A percentile compares a stretch with the other conserved stretches of the same genome.
Conservation (phyloP, 2,888 invertebrate species). For the Eristalinus aeneus region DNA sequence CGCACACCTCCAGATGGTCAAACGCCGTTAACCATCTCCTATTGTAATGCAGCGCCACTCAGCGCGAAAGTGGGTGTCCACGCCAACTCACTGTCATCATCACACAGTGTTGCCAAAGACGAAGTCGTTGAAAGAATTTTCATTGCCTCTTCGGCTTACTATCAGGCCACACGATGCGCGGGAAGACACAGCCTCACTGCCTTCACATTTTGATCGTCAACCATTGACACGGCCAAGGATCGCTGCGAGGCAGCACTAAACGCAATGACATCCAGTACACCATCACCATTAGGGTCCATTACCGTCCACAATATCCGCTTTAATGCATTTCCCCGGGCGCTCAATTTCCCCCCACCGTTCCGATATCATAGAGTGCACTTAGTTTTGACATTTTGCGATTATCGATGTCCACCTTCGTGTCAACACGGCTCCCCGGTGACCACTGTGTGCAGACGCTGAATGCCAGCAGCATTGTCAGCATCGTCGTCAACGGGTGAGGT, state of each 20-base stretch:
- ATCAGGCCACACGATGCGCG: background rate
- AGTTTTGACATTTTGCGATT: conserved; percentile 64
- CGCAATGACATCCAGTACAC: conserved; percentile 22
- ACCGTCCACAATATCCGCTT: conserved; percentile 38
- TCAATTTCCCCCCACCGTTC: background rate
- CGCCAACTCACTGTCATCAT: background rate
- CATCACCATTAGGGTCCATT: conserved; percentile 59
- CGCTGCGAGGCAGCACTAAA: conserved; percentile 45
- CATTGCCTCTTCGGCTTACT: background rate
- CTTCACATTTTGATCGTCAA: background rate
- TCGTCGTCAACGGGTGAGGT: conserved; percentile 18
- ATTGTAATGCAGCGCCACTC: background rate
- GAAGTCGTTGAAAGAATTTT: background rate
- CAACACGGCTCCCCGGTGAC: conserved; percentile 31
- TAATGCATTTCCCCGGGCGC: conserved; percentile 12
- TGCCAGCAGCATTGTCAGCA: conserved; percentile 13
- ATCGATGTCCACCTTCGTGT: conserved; percentile 65
- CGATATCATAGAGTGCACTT: conserved; percentile 65
- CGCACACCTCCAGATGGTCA: background rate
- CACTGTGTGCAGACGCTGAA: conserved; percentile 12
- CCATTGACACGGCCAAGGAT: background rate
- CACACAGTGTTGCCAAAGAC: background rate
- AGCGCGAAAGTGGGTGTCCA: background rate
- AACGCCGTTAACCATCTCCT: background rate
- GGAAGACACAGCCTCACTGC: background rate